Evolutionary conservation across 2,113 vertebrate species (phyloP).

Genomic region (Hirundichthys speculiger): DNA sequence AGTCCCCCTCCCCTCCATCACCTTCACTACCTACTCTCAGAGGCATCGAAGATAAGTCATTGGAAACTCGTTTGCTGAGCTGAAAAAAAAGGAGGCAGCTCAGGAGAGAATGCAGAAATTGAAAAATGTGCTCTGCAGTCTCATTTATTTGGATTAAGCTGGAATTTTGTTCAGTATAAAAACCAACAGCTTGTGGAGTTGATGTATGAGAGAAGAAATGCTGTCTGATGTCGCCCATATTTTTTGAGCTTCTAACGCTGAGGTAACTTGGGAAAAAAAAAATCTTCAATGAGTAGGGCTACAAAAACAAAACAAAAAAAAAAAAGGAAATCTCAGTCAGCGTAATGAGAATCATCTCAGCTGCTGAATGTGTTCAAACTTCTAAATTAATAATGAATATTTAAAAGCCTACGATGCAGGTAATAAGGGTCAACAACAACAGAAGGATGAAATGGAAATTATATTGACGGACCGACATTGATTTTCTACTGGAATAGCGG

Average conservation of each 20-base stretch:
- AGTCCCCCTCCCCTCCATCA: slow-evolving; percentile 25
- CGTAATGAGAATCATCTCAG: no score
- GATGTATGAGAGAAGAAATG: slow-evolving; percentile 20
- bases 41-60: slow-evolving; percentile 14
- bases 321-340: neutral
- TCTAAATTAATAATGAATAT: no score
- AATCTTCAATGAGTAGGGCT: neutral
- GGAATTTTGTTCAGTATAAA: slow-evolving; percentile 15
- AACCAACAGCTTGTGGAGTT: slow-evolving; percentile 34
- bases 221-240: slow-evolving; percentile 9
- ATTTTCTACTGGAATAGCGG: no score
- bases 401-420: no score
- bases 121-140: slow-evolving; percentile 31
- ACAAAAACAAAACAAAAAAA: neutral
- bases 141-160: slow-evolving; percentile 53
- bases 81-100: slow-evolving; percentile 4
- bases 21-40: slow-evolving; percentile 29
- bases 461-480: no score
- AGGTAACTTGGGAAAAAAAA: slow-evolving; percentile 6
- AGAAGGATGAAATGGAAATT: no score
- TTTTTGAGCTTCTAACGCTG: slow-evolving; percentile 3
- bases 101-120: slow-evolving; percentile 12
- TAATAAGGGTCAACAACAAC: no score
- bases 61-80: slow-evolving; percentile 45
- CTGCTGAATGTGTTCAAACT: no score